Conservation (phyloP, 2,113 vertebrate species). For the Desmodus rotundus region DNA sequence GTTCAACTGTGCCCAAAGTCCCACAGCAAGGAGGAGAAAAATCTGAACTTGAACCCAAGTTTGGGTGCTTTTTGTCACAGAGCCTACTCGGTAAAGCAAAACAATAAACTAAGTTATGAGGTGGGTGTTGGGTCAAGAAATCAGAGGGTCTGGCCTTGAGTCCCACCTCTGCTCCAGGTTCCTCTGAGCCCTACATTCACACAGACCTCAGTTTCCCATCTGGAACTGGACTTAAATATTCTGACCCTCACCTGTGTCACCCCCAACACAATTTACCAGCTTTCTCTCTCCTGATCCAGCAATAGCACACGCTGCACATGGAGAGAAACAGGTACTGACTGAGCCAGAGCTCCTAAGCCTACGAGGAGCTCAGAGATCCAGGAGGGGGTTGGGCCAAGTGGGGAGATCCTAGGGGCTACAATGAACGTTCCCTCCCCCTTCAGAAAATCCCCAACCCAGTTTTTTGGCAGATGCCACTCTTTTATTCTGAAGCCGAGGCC, state of each 20-base stretch:
- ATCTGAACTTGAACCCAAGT: not conserved
- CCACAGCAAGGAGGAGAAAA: not conserved
- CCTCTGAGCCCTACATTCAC: not conserved
- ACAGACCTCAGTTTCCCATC: not conserved
- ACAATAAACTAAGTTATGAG: not conserved
- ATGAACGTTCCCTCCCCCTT: not conserved
- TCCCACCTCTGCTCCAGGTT: not conserved
- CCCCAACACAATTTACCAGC: not conserved
- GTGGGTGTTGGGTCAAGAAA: not conserved
- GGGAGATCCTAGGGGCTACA: not conserved
- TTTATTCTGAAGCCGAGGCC: slow-evolving; percentile 71
- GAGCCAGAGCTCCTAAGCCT: not conserved
- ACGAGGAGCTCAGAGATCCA: not conserved
- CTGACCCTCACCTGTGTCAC: not conserved
- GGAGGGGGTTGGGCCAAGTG: not conserved
- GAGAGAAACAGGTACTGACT: not conserved
- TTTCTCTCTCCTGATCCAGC: not conserved
- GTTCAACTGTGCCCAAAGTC: not conserved
- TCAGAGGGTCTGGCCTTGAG: not conserved
- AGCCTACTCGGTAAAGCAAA: not conserved
- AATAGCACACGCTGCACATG: not conserved
- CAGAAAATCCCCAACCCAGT: not conserved
- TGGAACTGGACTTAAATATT: not conserved
- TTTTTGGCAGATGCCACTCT: slow-evolving; percentile 68
- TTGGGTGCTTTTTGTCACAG: not conserved